Conservation (phyloP, 2,888 invertebrate species). For the Trissolcus brochymenae region DNA sequence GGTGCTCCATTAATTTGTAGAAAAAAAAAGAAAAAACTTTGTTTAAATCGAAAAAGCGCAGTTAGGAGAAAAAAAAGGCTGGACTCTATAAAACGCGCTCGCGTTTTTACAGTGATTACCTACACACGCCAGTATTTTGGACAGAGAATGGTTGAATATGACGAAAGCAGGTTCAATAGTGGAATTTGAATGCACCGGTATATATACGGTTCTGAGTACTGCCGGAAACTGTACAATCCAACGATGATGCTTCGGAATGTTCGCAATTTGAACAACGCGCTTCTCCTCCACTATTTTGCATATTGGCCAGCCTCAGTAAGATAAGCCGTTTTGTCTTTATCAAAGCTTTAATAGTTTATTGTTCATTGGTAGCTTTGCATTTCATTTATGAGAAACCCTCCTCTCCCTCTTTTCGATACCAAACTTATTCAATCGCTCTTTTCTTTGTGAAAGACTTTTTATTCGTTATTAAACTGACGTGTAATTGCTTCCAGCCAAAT, state of each 20-base stretch:
- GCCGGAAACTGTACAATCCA: conserved; percentile 69
- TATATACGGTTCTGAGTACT: conserved; percentile 46
- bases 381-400: conserved; percentile 16
- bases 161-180: conserved; percentile 56
- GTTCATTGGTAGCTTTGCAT: conserved; percentile 32
- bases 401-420: too few species aligned
- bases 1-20: too few species aligned
- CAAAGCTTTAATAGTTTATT: conserved; percentile 45
- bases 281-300: conserved; percentile 63
- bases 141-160: conserved; percentile 50
- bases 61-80: conserved; percentile 16
- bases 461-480: too few species aligned
- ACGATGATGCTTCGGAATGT: conserved; percentile 72
- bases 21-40: too few species aligned
- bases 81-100: conserved; percentile 18
- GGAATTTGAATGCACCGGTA: conserved; percentile 59
- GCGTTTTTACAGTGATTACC: conserved; percentile 49
- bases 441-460: neutral
- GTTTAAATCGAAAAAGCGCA: conserved; percentile 17
- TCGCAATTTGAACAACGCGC: conserved; percentile 69
- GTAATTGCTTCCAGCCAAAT: too few species aligned
- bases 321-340: conserved; percentile 57
- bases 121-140: conserved; percentile 47
- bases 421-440: conserved; percentile 11
- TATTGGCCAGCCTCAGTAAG: conserved; percentile 59